Evolutionary conservation across 2,113 vertebrate genomes (phyloP).

Genomic region (Archocentrus centrarchus): DNA sequence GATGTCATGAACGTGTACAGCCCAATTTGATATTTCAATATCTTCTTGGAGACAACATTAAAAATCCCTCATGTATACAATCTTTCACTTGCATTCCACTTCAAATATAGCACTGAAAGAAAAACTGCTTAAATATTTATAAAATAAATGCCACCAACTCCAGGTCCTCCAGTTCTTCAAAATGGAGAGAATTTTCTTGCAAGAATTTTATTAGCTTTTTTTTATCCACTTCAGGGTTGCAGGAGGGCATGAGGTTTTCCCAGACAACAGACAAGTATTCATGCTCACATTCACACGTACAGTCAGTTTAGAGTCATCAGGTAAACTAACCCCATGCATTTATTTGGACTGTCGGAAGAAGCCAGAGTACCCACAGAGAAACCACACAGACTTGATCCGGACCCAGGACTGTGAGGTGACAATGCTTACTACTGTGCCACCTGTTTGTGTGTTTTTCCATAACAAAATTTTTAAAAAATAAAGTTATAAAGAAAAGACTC

Average conservation of each 20-base stretch:
- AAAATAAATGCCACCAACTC: not conserved
- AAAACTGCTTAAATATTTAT: not conserved
- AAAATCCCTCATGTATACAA: not conserved
- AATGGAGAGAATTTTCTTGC: too few relatives aligned
- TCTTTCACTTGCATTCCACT: not conserved
- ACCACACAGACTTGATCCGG: not conserved
- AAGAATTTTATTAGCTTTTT: too few relatives aligned
- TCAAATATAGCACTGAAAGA: not conserved
- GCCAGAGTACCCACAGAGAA: not conserved
- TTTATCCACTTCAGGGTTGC: not conserved
- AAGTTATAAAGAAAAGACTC: not conserved
- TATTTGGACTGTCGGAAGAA: not conserved
- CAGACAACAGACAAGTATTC: not conserved
- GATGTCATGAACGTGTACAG: not conserved
- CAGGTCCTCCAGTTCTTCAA: too few relatives aligned
- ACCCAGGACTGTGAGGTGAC: not conserved
- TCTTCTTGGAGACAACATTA: not conserved
- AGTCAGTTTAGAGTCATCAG: not conserved
- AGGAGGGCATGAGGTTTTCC: not conserved
- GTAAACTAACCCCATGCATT: not conserved
- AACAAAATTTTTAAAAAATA: not conserved
- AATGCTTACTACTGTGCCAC: not conserved
- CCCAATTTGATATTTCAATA: not conserved
- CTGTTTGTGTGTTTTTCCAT: not conserved
- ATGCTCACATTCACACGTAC: not conserved